Evolutionary conservation across 1,140 invertebrate genomes (phyloP).

Genomic region (Drosophila kanapiae): DNA sequence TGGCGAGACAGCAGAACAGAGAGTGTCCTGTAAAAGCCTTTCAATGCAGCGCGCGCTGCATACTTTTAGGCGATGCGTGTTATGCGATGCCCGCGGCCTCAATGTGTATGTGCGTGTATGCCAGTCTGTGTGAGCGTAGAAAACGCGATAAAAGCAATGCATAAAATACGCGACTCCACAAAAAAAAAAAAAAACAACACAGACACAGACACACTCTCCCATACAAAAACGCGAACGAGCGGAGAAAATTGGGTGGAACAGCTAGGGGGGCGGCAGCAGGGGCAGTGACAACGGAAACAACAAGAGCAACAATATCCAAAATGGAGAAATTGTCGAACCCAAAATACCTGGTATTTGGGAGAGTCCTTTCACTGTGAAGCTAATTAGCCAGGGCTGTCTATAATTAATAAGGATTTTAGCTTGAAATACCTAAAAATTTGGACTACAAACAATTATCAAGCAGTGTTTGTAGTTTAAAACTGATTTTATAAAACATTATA

Average conservation of each 20-base stretch:
- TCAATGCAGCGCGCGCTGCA: conserved; percentile 69
- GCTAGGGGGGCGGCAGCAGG: not conserved
- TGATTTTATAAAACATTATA: too few species aligned
- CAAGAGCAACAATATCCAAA: conserved; percentile 18
- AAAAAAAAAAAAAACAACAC: conserved; percentile 4
- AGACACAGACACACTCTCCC: not conserved
- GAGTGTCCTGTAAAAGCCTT: conserved; percentile 77
- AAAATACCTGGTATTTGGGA: conserved; percentile 3
- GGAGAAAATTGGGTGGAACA: conserved; percentile 38
- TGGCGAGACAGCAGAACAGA: conserved; percentile 8
- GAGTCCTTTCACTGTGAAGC: not conserved
- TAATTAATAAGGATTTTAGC: too few species aligned
- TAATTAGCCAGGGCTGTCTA: not conserved
- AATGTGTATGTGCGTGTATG: conserved; percentile 9
- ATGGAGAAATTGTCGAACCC: conserved; percentile 11
- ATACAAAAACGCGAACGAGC: conserved; percentile 21
- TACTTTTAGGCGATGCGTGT: conserved; percentile 74
- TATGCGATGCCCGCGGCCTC: conserved; percentile 45
- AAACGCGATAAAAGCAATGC: conserved; percentile 82
- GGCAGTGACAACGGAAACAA: conserved; percentile 1
- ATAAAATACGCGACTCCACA: conserved; percentile 62
- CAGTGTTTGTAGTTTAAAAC: too few species aligned
- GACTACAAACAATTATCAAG: too few species aligned
- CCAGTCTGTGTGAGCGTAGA: conserved; percentile 58
- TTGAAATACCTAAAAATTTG: too few species aligned